Base-by-base conservation (phyloP, 1,140 invertebrate species). In the Lasioglossum baleicum region DNA sequence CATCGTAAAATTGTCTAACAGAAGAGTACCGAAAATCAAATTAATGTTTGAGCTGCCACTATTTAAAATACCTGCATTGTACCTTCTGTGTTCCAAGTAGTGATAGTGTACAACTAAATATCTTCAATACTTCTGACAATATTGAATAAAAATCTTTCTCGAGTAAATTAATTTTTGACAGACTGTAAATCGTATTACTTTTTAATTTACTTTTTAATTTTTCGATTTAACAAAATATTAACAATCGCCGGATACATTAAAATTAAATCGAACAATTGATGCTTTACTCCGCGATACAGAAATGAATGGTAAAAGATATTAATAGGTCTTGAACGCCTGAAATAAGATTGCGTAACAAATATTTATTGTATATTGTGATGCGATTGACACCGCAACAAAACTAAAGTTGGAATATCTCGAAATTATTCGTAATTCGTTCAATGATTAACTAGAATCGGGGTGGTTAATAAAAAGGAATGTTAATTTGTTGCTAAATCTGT, bases 321-420 rank as follows among this genome's bases (percentile, higher is more conserved):
- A 58, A 72, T 83, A 75, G 42, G 15, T 79, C 78, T 44, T 44
- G 22, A 68, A 75, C 26, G 31, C 22, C 53, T 75, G 68, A 86
- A 71, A 78, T 85, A 85, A 72, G 20, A 68, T 84, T 81, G 56
- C 51, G 10, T 68, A 76, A 58, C 42, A 75, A 75, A 70, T 80
- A 35, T 75, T 75, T 61, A 85, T 79, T 85, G 73, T 72, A 51
- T 77, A 72, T 85, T 76, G 48, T 48, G 44, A 48, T 48, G 44
- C 44, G 44, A 48, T 48, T 11, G 44, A 48, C 44, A 48, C 44
- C 44, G 44, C 44, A 13, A 48, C 10, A 48, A 48, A 48, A 11
- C 10, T 13, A 11, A 48, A 48, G 8, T 11, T 48, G 44, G 13
- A 11, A 48, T 48, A 48, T 13, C 44, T 48, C 44, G 44, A 10